Percentiles rank a stretch among this genome's conserved stretches.
Evolutionary conservation across 2,888 invertebrate species (phyloP).

Genomic region (Agonopterix alstromeriana): DNA sequence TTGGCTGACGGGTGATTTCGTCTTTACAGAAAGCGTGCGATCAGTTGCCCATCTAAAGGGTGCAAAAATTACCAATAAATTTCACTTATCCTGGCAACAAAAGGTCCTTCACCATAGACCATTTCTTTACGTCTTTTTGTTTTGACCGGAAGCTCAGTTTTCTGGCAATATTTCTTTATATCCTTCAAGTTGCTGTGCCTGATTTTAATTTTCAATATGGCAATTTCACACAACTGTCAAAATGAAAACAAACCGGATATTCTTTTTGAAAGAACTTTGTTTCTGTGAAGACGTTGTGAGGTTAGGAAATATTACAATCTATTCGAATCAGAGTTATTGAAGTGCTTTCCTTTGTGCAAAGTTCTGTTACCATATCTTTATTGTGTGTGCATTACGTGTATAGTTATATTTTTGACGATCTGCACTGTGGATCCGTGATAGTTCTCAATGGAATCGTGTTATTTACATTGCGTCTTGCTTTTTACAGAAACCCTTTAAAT

Average conservation of each 20-base stretch:
- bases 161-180: no score
- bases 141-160: no score
- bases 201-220: no score
- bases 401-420: neutral
- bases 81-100: no score
- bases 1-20: no score
- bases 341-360: neutral
- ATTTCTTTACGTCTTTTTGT: no score
- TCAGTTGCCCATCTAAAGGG: no score
- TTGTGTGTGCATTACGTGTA: neutral
- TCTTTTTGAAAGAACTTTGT: constrained; percentile 55
- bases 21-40: no score
- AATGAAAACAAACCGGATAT: constrained; percentile 22
- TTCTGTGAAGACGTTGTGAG: constrained; percentile 62
- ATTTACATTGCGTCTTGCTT: neutral
- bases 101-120: no score
- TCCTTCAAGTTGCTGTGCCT: no score
- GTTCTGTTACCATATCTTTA: neutral
- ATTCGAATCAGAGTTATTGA: constrained; percentile 31
- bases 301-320: constrained; percentile 60
- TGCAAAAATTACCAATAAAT: no score
- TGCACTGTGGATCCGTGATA: constrained; percentile 1
- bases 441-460: constrained; percentile 10
- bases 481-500: no score
- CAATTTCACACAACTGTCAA: constrained; percentile 7